Evolutionary conservation across 1,140 invertebrate species (phyloP).

Genomic region (Ganaspis sp.): DNA sequence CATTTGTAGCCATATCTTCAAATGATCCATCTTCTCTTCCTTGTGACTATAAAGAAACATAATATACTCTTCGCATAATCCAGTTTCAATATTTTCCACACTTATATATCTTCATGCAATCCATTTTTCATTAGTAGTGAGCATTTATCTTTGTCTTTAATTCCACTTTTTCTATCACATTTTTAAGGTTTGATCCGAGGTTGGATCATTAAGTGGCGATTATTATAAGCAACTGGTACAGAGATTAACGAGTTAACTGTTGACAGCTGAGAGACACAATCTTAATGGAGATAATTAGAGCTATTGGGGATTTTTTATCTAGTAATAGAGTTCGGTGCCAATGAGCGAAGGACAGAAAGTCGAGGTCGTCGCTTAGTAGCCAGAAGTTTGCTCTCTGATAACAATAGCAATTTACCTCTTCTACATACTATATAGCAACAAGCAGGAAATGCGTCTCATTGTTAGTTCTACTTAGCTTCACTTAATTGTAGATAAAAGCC

Average conservation of each 20-base stretch:
- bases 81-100: no score
- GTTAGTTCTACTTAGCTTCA: slow-evolving; percentile 61
- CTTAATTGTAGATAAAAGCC: slow-evolving; percentile 59
- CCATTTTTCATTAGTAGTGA: no score
- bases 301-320: not conserved
- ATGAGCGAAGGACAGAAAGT: not conserved
- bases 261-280: slow-evolving; percentile 9
- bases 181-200: not conserved
- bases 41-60: no score
- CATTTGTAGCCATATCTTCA: no score
- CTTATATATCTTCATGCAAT: no score
- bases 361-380: not conserved
- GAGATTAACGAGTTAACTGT: slow-evolving; percentile 17
- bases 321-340: not conserved
- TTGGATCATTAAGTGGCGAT: not conserved
- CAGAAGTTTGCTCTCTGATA: slow-evolving; percentile 3
- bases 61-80: no score
- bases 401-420: slow-evolving; percentile 26
- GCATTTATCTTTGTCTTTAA: not conserved
- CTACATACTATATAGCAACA: slow-evolving; percentile 6
- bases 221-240: not conserved
- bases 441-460: slow-evolving; percentile 59
- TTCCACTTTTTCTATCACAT: not conserved
- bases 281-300: slow-evolving; percentile 52
- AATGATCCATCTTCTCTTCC: no score